Evolutionary conservation across 2,113 vertebrate species (phyloP).

Genomic region (Phyllostomus discolor): DNA sequence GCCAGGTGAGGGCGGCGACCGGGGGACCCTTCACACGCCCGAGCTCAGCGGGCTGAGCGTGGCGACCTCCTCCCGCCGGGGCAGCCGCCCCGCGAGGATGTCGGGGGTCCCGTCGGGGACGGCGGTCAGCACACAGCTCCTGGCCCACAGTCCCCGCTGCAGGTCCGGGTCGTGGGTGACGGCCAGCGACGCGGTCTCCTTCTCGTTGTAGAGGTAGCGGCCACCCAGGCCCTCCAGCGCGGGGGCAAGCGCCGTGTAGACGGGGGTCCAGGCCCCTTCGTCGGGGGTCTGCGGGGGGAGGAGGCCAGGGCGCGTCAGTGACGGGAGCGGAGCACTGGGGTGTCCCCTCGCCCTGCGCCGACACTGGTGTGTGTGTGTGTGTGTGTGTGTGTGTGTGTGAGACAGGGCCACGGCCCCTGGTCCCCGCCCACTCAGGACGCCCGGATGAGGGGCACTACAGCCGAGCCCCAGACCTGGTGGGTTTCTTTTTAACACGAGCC

Average conservation of each 20-base stretch:
- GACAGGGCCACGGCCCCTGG: no score
- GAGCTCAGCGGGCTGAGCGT: rapidly evolving
- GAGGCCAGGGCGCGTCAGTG: rapidly evolving
- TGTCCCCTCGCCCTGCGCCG: rapidly evolving
- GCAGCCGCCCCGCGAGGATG: rapidly evolving
- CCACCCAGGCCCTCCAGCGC: slow-evolving; percentile 88
- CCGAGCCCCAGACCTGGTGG: no score
- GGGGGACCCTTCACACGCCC: rapidly evolving
- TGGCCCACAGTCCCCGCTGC: slow-evolving; percentile 87
- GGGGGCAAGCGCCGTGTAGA: slow-evolving; percentile 82
- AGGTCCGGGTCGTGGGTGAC: slow-evolving; percentile 82
- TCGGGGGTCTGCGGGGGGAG: slow-evolving; percentile 83
- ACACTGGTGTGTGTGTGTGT: no score
- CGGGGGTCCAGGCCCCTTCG: slow-evolving; percentile 86
- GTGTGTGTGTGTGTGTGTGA: no score
- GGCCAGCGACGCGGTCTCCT: slow-evolving; percentile 79
- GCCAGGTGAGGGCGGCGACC: rapidly evolving
- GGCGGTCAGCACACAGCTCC: slow-evolving; percentile 85
- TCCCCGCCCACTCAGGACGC: no score
- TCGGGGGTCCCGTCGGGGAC: slow-evolving; percentile 64
- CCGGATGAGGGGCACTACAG: no score
- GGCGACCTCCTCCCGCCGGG: rapidly evolving
- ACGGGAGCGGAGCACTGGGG: rapidly evolving
- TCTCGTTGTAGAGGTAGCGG: slow-evolving; percentile 90
- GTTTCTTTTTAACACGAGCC: no score